Conservation (phyloP, 1,140 invertebrate species). For the Zaprionus lachaisei region DNA sequence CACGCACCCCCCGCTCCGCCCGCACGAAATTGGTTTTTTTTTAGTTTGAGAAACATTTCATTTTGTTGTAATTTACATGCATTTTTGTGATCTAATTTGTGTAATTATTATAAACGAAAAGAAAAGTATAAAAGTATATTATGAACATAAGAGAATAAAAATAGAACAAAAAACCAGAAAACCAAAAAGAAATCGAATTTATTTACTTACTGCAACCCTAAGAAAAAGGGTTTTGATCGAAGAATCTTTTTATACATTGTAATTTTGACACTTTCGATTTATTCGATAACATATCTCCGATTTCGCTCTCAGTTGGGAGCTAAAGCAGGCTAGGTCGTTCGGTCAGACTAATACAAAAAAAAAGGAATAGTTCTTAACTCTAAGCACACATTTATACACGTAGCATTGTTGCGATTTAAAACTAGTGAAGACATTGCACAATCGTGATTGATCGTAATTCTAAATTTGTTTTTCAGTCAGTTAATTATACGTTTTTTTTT, state of each 20-base stretch:
- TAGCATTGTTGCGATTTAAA: conserved; percentile 20
- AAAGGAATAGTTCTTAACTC: conserved; percentile 31
- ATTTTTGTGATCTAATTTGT: conserved; percentile 83
- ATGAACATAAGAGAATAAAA: conserved; percentile 61
- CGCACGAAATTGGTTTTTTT: conserved; percentile 34
- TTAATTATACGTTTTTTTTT: conserved; percentile 11
- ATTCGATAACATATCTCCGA: background rate
- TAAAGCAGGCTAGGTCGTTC: conserved; percentile 21
- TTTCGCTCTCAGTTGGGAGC: background rate
- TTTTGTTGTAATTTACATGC: conserved; percentile 74
- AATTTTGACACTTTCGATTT: conserved; percentile 7
- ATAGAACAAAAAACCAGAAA: conserved; percentile 36
- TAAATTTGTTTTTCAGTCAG: conserved; percentile 26
- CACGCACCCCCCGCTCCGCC: conserved; percentile 46
- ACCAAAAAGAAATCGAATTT: conserved; percentile 51
- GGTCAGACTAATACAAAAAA: conserved; percentile 29
- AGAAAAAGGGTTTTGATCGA: background rate
- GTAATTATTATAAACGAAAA: conserved; percentile 79
- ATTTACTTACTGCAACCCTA: conserved; percentile 66
- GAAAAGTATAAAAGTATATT: conserved; percentile 58
- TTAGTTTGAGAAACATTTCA: conserved; percentile 69
- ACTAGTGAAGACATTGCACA: conserved; percentile 23
- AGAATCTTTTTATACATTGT: background rate
- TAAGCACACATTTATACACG: conserved; percentile 28
- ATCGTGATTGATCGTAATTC: conserved; percentile 31